Evolutionary conservation across 2,797 vertebrate species (phyloP), one percentile per base, ranked within the genome.

Genomic region (Mormyrops boulengeri): DNA sequence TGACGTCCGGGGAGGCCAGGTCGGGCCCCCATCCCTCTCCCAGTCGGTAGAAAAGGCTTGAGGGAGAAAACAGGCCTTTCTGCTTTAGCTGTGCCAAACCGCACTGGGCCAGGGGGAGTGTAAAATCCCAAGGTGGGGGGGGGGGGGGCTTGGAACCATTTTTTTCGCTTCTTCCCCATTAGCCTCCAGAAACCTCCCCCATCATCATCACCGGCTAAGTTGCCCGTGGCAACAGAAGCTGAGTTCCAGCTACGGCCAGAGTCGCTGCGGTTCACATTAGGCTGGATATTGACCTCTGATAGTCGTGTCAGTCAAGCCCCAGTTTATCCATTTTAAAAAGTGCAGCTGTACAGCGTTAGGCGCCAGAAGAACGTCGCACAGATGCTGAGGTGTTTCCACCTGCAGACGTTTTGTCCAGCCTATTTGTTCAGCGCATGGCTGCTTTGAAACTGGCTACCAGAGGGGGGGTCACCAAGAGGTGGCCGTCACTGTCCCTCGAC

Each of bases 171-270:
- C 93, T 69, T 91, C 92, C 90, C 91, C 55, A 93, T 91, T 55
- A 82, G 82, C 1, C 17, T 11, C 52, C 47, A 12, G 69, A 22
- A 44, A 89, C 90, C 2, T 17, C 93, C 94, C 52, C 85, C 14
- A 3, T 77, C 66, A 8, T 92, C 92, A 11, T 93, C 92, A 34
- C 93, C 93, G 52, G 93, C 93, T 91, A 99, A 94, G 0, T 14
- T 91, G 92, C 97, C 95, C 92, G 98, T 94, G 47, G 98, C 96
- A 90, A 96, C 92, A 92, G 97, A 97, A 60, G 98, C 96, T 90
- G 95, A 95, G 92, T 97, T 98, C 93, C 97, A 97, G 93, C 97
- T 98, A 91, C 4, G 66, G 98, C 97, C 92, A 96, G 88, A 30
- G 55, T 57, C 77, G 8, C 41, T 62, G 47, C 47, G 6, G 7